Evolutionary conservation across 2,113 vertebrate species (phyloP), one percentile per base, ranked within the genome.

Genomic region (Trichechus manatus): DNA sequence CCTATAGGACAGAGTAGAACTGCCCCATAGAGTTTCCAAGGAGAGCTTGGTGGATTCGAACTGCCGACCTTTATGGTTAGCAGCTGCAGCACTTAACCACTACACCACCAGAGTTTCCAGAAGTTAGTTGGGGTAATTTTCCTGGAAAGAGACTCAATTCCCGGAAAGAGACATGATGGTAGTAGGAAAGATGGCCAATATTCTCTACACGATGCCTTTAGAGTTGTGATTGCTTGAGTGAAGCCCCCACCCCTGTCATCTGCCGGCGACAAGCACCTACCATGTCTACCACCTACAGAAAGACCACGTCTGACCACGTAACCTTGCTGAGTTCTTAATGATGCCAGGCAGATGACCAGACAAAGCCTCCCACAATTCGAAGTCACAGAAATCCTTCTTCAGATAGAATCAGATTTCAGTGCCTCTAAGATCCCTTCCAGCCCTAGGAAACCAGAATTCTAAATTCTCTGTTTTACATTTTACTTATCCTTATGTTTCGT

Each of bases 381-480:
- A 74, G 72, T 13, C 27, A n/a, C 15, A 70, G 39, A 44, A 88
- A 64, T 7, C 42, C 5, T 5, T 5, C 61, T 82, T 75, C 1
- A 0, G 33, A 17, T 20, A 33, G 9, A 22, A 77, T 2, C 19
- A 90, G 50, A 61, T 81, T 42, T 91, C 29, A 53, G 61, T 44
- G 10, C 25, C 33, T 75, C 77, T 33, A 36, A 61, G 47, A 44
- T 63, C 22, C 80, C 82, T 81, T 56, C 68, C 8, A 74, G 47
- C n/a, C 25, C 5, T 92, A 94, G 94, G 29, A 77, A 74, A 42
- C 13, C 61, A 86, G 14, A 91, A 64, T 89, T 94, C 36, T 78
- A 61, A 66, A 84, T 90, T 89, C 22, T 86, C 63, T 53, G 50
- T 70, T 85, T 79, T 84, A 17, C 17, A 70, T 61, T 70, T 85